Evolutionary conservation across 2,888 invertebrate genomes (phyloP), one percentile per base, ranked within the genome.

Genomic region (Drosophila mulleri): DNA sequence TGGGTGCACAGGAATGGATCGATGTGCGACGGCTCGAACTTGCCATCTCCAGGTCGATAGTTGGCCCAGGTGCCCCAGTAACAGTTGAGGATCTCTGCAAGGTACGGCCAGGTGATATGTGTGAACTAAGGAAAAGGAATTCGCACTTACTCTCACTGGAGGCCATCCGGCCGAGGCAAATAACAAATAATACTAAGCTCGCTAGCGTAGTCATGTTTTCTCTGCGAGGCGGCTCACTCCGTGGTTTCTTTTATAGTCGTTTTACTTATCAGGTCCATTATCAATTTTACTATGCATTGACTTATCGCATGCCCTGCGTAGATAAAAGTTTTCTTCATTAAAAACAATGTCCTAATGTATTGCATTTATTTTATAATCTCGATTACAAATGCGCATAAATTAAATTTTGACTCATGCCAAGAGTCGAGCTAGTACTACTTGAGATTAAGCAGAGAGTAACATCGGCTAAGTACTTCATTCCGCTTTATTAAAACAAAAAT

Each of bases 21-120:
- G 35, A 91, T 82, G 62, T 88, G 67, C 0, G 67, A 48, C 9
- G 82, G 62, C 2, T 73, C 74, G 32, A 91, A 91, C 35, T 82
- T 80, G 5, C 91, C 91, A 45, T 88, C 72, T 0, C 83, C 91
- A 0, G 80, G 60, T 8, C 91, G 91, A 54, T 89, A 84, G 23
- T 80, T 74, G 41, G 91, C 80, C 91, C 91, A 91, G 0, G 90
- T 89, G 37, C 91, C 91, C 74, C 77, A 85, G 50, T 91, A 91
- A 32, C 91, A 91, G 56, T 87, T 90, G 32, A 87, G 53, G n/a
- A 90, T 42, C 64, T 87, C 86, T 90, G 59, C 14, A 67, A 47
- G 4, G 0, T 11, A 48, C 9, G 12, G 4, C 11, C 12, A 3
- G 9, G 2, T 53, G n/a, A 23, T 1, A 3, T 0, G 2, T 23